These are phyloP conservation scores for Disparrhopalites patrizii DNA, from an alignment of 2,888 invertebrate species.

Conservation along the genomic window DNA sequence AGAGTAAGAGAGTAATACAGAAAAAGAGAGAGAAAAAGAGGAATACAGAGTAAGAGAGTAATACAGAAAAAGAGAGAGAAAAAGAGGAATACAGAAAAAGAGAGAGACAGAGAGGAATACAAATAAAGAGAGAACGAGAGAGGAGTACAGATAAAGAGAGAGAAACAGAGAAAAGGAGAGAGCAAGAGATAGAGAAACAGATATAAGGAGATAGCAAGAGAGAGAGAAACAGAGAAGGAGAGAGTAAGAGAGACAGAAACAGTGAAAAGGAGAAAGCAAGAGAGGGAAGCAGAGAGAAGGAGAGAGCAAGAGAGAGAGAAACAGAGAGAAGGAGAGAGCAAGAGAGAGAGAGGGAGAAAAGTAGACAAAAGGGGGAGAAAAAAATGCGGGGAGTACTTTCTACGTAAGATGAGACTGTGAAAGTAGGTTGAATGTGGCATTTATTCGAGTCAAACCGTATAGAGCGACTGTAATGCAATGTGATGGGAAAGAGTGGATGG, in stretches of 20 bases:
- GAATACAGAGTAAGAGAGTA: neutral
- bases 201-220: too few relatives aligned
- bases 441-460: conserved; percentile 33
- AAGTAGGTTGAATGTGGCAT: conserved; percentile 31
- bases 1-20: neutral
- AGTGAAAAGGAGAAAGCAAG: neutral
- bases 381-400: too few relatives aligned
- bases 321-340: neutral
- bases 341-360: conserved; percentile 1
- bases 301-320: neutral
- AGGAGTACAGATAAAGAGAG: too few relatives aligned
- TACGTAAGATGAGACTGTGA: too few relatives aligned
- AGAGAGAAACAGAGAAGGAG: too few relatives aligned
- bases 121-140: neutral
- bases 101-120: neutral
- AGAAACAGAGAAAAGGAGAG: neutral
- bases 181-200: conserved; percentile 15
- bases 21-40: conserved; percentile 17
- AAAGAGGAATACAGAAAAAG: too few relatives aligned
- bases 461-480: conserved; percentile 30
- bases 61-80: conserved; percentile 16
- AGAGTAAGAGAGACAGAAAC: neutral
- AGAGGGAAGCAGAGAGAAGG: conserved; percentile 5
- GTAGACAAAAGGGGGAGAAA: conserved; percentile 12
- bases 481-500: conserved; percentile 27